Conservation (phyloP, 1,140 invertebrate species). For the Aethina tumida region DNA sequence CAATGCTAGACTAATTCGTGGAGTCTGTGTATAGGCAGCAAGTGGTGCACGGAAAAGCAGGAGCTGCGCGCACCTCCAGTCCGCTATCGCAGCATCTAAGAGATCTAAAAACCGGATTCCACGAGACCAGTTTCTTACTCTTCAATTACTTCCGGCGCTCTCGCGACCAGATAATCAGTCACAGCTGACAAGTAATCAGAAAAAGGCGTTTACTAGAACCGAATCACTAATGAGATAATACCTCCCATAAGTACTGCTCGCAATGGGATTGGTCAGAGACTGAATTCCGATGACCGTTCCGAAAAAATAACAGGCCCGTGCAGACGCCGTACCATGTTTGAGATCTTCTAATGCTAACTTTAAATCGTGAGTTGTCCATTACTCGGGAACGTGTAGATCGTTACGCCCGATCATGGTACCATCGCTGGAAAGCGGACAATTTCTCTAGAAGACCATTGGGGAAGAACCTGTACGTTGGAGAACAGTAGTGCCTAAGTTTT, state of each 20-base stretch:
- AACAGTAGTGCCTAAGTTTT: too few species aligned
- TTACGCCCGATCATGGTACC: constrained; percentile 13
- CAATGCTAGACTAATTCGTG: too few species aligned
- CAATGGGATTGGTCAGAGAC: constrained; percentile 15
- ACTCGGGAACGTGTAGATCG: constrained; percentile 19
- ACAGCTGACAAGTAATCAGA: constrained; percentile 36
- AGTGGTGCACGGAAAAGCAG: constrained; percentile 6
- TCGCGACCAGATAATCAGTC: constrained; percentile 34
- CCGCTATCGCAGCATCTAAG: constrained; percentile 13
- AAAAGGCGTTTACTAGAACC: constrained; percentile 31
- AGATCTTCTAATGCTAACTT: constrained; percentile 21
- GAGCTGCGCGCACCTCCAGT: too few species aligned
- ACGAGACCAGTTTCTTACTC: constrained; percentile 20
- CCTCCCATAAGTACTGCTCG: constrained; percentile 2
- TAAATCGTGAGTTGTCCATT: constrained; percentile 24
- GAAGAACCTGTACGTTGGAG: too few species aligned
- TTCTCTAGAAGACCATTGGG: too few species aligned
- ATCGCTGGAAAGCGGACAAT: constrained; percentile 13
- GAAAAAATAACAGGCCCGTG: constrained; percentile 20
- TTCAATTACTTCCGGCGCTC: constrained; percentile 30
- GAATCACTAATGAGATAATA: constrained; percentile 32
- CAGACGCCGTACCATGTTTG: constrained; percentile 20
- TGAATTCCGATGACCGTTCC: constrained; percentile 14
- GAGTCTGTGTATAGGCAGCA: too few species aligned
- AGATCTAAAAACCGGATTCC: constrained; percentile 23